Evolutionary conservation across 2,888 invertebrate genomes (phyloP).

Genomic region (Eupithecia centaureata): DNA sequence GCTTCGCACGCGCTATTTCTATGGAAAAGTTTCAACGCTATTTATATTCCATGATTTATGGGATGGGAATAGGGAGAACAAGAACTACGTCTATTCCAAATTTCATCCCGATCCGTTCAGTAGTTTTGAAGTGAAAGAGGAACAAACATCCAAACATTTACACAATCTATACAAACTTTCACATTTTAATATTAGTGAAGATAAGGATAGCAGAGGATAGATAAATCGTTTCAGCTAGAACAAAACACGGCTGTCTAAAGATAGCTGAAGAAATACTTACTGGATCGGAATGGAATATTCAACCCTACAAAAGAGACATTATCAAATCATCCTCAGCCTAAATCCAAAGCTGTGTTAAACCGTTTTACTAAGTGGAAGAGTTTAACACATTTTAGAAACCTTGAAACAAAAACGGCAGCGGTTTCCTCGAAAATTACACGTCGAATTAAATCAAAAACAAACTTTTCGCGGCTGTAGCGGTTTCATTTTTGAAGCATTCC

Average conservation of each 20-base stretch:
- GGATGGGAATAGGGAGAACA: too few species aligned
- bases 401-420: conserved; percentile 14
- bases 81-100: too few species aligned
- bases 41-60: too few species aligned
- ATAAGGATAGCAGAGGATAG: too few species aligned
- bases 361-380: conserved; percentile 4
- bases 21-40: too few species aligned
- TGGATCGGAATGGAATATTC: neutral
- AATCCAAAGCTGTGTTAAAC: neutral
- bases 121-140: too few species aligned
- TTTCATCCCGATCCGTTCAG: too few species aligned
- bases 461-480: conserved; percentile 36
- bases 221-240: neutral
- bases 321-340: conserved; percentile 1
- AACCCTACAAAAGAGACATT: neutral
- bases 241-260: neutral
- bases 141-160: too few species aligned
- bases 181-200: too few species aligned
- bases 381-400: neutral
- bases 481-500: conserved; percentile 43
- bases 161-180: too few species aligned
- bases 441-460: conserved; percentile 40
- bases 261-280: neutral
- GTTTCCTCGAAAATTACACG: conserved; percentile 30
- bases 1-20: too few species aligned